phyloP scores from a whole-genome alignment of 2,888 invertebrate genomes.

The Electrophaes corylata region DNA sequence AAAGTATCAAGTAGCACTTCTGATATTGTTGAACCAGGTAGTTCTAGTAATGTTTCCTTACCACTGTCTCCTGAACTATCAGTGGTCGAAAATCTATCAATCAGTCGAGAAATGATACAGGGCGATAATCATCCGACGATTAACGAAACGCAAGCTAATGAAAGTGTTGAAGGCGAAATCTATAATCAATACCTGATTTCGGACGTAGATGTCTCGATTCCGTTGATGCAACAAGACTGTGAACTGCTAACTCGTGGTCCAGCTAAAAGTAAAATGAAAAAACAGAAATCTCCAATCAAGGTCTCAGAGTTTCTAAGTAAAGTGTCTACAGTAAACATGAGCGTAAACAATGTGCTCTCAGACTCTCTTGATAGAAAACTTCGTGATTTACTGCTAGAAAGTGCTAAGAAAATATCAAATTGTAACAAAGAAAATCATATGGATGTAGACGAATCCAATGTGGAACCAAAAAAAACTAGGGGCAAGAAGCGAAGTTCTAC shows the following conservation, averaged over 20 bases:
- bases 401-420: conserved; percentile 59
- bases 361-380: conserved; percentile 64
- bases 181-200: conserved; percentile 56
- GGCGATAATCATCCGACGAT: conserved; percentile 47
- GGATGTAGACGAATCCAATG: conserved; percentile 40
- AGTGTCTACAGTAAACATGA: conserved; percentile 52
- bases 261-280: conserved; percentile 15
- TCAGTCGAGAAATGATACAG: conserved; percentile 56
- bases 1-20: conserved; percentile 30
- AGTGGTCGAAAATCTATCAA: conserved; percentile 70
- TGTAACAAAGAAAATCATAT: conserved; percentile 32
- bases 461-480: conserved; percentile 34
- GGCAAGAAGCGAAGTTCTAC: conserved; percentile 62
- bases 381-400: conserved; percentile 64
- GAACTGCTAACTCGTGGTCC: conserved; percentile 41
- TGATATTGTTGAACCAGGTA: conserved; percentile 40
- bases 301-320: conserved; percentile 47
- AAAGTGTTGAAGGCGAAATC: conserved; percentile 33
- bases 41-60: conserved; percentile 65
- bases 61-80: conserved; percentile 74
- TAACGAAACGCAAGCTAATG: conserved; percentile 50
- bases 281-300: conserved; percentile 48
- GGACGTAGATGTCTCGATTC: conserved; percentile 59
- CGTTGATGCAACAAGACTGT: conserved; percentile 66
- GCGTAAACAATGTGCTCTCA: conserved; percentile 53